These are phyloP conservation scores for Phalanger gymnotis DNA, from an alignment of 2,797 vertebrate species.

Conservation along the genomic window DNA sequence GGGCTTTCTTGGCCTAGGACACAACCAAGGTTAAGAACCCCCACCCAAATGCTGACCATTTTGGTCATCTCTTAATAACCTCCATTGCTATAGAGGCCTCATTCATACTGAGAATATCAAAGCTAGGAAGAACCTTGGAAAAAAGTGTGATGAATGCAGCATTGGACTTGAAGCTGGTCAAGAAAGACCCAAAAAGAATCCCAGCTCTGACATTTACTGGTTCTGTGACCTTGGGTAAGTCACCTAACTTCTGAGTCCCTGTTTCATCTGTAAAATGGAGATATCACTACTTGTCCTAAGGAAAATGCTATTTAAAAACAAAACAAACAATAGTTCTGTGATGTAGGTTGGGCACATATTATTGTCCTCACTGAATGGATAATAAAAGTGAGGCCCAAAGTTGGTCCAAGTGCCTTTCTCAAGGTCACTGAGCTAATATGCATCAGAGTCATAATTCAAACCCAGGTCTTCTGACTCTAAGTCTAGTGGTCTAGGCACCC, in stretches of 20 bases:
- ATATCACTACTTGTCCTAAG: background rate
- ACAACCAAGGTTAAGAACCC: background rate
- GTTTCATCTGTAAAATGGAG: background rate
- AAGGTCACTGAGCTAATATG: background rate
- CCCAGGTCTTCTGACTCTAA: background rate
- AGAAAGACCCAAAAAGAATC: too few species aligned
- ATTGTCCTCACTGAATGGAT: background rate
- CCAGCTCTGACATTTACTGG: too few species aligned
- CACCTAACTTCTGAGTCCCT: background rate
- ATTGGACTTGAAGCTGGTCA: too few species aligned
- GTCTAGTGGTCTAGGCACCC: background rate
- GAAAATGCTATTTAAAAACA: background rate
- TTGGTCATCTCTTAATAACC: background rate
- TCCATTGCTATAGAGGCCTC: background rate
- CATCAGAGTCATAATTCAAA: background rate
- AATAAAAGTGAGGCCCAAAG: background rate
- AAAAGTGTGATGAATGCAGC: too few species aligned
- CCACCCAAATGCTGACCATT: too few species aligned
- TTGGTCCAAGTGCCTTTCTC: background rate
- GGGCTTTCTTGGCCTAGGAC: too few species aligned
- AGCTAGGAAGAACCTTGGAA: too few species aligned
- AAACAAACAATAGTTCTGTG: background rate
- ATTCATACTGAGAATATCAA: background rate
- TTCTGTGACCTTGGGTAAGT: too few species aligned
- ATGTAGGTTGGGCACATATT: background rate